Conservation (phyloP, 1,140 invertebrate genomes). For the Ips nitidus region DNA sequence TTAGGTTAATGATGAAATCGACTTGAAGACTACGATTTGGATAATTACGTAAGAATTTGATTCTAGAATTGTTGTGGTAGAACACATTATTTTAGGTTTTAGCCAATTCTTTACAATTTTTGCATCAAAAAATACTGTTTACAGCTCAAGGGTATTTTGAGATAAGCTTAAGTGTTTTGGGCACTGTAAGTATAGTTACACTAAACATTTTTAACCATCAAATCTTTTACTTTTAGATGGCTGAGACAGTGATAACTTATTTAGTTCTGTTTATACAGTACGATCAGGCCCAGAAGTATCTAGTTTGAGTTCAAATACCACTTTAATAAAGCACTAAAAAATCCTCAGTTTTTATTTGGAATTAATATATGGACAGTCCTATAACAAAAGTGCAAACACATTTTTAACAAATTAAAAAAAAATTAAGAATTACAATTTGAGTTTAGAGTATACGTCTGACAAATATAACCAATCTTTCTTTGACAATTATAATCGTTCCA, state of each 20-base stretch:
- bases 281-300: neutral
- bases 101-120: slow-evolving; percentile 3
- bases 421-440: too few relatives aligned
- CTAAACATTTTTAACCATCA: neutral
- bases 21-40: neutral
- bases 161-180: neutral
- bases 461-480: too few relatives aligned
- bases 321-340: too few relatives aligned
- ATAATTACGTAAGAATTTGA: neutral
- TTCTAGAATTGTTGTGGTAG: neutral
- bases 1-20: neutral
- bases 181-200: neutral
- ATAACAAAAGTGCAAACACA: too few relatives aligned
- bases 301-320: too few relatives aligned
- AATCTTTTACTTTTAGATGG: slow-evolving; percentile 1
- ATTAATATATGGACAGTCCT: too few relatives aligned
- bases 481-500: too few relatives aligned
- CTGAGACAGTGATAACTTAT: slow-evolving; percentile 1
- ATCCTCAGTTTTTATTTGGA: too few relatives aligned
- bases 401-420: too few relatives aligned
- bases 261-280: slow-evolving; percentile 13
- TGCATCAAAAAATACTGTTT: slow-evolving; percentile 11
- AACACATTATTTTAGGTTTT: slow-evolving; percentile 1
- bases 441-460: too few relatives aligned
- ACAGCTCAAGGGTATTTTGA: slow-evolving; percentile 12